Evolutionary conservation across 2,888 invertebrate species (phyloP).

Genomic region (Autographa gamma): DNA sequence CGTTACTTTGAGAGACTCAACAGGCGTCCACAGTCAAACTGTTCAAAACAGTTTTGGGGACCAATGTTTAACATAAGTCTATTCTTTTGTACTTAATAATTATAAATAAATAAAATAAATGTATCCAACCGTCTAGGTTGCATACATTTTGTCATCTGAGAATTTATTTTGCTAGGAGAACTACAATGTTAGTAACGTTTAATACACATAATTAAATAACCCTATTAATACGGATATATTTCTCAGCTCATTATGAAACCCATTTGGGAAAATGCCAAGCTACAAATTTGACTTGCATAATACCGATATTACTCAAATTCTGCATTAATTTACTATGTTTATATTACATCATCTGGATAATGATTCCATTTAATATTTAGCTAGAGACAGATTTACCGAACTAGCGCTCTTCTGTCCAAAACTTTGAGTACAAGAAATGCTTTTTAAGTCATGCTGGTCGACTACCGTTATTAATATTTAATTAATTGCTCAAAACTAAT

Average conservation of each 20-base stretch:
- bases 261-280: slow-evolving; percentile 37
- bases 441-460: not conserved
- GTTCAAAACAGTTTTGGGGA: too few species aligned
- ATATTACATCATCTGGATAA: not conserved
- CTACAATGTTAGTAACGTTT: not conserved
- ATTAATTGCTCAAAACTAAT: not conserved
- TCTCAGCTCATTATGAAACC: slow-evolving; percentile 28
- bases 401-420: too few species aligned
- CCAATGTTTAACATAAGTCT: too few species aligned
- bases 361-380: too few species aligned
- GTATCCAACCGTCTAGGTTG: too few species aligned
- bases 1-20: too few species aligned
- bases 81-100: too few species aligned
- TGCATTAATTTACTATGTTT: not conserved
- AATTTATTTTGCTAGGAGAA: not conserved
- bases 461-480: not conserved
- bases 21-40: too few species aligned
- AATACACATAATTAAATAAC: not conserved
- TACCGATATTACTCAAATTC: not conserved
- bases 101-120: too few species aligned
- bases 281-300: not conserved
- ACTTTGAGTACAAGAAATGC: too few species aligned
- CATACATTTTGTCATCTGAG: too few species aligned
- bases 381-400: too few species aligned
- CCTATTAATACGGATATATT: not conserved